Evolutionary conservation across 2,113 vertebrate genomes (phyloP).

Genomic region (Eurypyga helias): DNA sequence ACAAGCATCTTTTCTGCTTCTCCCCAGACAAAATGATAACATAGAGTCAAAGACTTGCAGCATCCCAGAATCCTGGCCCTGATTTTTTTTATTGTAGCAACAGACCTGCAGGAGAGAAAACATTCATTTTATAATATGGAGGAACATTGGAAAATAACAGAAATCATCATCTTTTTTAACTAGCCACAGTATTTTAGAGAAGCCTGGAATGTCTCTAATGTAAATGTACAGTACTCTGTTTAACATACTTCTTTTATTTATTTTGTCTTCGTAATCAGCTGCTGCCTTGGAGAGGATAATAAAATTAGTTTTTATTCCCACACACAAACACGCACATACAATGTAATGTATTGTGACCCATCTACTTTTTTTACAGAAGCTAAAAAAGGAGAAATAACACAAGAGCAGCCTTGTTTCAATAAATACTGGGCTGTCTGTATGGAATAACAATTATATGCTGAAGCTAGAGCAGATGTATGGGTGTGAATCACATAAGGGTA

Average conservation of each 20-base stretch:
- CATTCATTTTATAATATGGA: background rate
- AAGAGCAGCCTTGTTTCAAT: slow-evolving; percentile 53
- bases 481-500: slow-evolving; percentile 55
- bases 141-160: background rate
- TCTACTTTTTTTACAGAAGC: slow-evolving; percentile 32
- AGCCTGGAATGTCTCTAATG: background rate
- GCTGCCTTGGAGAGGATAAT: slow-evolving; percentile 25
- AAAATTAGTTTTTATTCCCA: slow-evolving; percentile 32
- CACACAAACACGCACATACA: background rate
- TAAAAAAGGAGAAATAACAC: slow-evolving; percentile 19
- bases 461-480: slow-evolving; percentile 59
- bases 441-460: slow-evolving; percentile 59
- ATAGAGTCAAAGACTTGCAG: background rate
- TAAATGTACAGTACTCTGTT: slow-evolving; percentile 25
- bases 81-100: background rate
- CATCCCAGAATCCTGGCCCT: background rate
- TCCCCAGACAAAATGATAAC: slow-evolving; percentile 35
- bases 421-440: slow-evolving; percentile 56
- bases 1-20: slow-evolving; percentile 29
- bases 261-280: slow-evolving; percentile 32
- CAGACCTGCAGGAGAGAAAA: background rate
- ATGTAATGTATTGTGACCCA: background rate
- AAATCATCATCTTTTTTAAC: background rate
- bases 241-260: slow-evolving; percentile 4
- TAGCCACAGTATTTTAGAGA: background rate